A percentile compares a stretch with the other conserved stretches of the same genome.
These are phyloP conservation scores for Epiperipatus broadwayi DNA, from an alignment of 2,888 invertebrate genomes.

Conservation along the genomic window DNA sequence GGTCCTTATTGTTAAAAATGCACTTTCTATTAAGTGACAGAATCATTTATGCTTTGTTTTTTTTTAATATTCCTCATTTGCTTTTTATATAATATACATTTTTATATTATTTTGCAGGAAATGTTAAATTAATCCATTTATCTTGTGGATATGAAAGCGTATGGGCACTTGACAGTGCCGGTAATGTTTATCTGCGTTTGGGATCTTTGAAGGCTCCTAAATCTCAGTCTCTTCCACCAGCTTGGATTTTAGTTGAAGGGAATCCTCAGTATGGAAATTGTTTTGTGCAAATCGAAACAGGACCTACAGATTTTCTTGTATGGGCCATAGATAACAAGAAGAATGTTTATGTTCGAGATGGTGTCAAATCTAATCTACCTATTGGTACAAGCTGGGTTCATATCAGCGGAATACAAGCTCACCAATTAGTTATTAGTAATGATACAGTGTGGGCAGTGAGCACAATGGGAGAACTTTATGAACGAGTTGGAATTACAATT, in stretches of 20 bases:
- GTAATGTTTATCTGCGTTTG: conserved; percentile 32
- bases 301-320: conserved; percentile 28
- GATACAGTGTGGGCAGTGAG: conserved; percentile 33
- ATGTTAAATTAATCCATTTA: conserved; percentile 27
- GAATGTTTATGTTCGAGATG: conserved; percentile 33
- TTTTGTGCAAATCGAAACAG: conserved; percentile 29
- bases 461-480: conserved; percentile 28
- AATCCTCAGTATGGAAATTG: conserved; percentile 20
- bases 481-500: conserved; percentile 31
- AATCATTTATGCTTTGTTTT: too few species aligned
- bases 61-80: too few species aligned
- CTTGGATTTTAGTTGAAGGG: conserved; percentile 32
- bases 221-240: conserved; percentile 29
- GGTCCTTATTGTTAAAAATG: too few species aligned
- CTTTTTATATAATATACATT: too few species aligned
- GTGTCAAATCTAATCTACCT: conserved; percentile 31
- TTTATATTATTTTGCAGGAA: too few species aligned
- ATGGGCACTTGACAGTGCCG: conserved; percentile 34
- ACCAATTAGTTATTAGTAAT: conserved; percentile 29
- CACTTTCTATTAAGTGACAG: too few species aligned
- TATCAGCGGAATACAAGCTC: conserved; percentile 32
- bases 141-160: conserved; percentile 32
- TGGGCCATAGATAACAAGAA: conserved; percentile 34
- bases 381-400: conserved; percentile 35
- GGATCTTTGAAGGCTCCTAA: conserved; percentile 30